Evolutionary conservation across 53 echinoderm and acorn worm genomes (phyloP).

Genomic region (Henricia sp.): DNA sequence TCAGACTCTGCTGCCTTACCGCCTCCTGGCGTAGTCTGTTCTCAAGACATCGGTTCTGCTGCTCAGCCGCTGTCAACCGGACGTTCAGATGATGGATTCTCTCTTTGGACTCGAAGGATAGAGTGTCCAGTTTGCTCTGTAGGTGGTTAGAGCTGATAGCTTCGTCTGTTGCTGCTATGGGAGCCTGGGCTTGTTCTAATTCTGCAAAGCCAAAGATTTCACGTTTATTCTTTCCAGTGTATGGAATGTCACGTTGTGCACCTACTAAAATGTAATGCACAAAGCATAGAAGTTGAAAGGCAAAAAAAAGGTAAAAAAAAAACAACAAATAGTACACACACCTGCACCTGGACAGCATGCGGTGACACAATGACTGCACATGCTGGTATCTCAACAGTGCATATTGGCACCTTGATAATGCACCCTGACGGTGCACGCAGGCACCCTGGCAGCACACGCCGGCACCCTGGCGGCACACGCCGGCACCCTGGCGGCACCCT

Average conservation of each 20-base stretch:
- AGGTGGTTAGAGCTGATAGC: background rate
- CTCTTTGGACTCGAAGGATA: conserved; percentile 50
- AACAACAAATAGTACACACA: no score
- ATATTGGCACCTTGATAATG: background rate
- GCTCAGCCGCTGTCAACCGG: background rate
- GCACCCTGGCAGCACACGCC: background rate
- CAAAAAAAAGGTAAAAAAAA: no score
- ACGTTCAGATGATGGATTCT: conserved; percentile 34
- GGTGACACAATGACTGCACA: background rate
- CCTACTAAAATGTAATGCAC: no score
- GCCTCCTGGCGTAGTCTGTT: conserved; percentile 7
- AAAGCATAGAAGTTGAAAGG: no score
- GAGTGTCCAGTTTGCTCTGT: conserved; percentile 18
- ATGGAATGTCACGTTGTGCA: no score
- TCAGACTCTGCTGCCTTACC: background rate
- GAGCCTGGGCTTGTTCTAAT: conserved; percentile 8
- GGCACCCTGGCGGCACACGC: background rate
- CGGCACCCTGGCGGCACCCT: background rate
- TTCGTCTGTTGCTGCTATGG: background rate
- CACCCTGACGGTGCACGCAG: background rate
- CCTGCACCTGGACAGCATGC: background rate
- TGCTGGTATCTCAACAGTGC: background rate
- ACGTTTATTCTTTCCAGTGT: no score
- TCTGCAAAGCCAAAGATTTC: no score
- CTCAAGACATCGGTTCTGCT: background rate